Conservation (phyloP, 2,797 vertebrate genomes). For the Fratercula arctica region DNA sequence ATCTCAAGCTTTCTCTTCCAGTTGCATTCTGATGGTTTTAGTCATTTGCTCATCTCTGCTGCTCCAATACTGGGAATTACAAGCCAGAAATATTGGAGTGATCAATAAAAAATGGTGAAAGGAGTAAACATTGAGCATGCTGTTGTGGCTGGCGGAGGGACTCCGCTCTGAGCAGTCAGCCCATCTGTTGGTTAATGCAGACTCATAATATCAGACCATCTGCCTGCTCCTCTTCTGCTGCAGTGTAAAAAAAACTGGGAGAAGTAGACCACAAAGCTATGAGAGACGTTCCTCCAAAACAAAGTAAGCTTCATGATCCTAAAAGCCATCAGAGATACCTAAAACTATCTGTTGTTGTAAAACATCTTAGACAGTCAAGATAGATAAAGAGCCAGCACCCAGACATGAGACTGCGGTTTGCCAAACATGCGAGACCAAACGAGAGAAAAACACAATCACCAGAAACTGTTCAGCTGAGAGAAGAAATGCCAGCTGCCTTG, state of each 20-base stretch:
- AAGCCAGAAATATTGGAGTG: slow-evolving; percentile 13
- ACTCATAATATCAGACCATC: slow-evolving; percentile 33
- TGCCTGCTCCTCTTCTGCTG: slow-evolving; percentile 28
- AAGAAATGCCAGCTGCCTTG: not conserved
- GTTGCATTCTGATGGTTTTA: not conserved
- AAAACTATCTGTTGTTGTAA: not conserved
- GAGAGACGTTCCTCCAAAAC: not conserved
- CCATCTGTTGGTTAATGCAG: slow-evolving; percentile 16
- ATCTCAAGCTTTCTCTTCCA: not conserved
- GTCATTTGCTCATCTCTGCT: not conserved
- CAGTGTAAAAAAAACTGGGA: not conserved
- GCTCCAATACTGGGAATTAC: not conserved
- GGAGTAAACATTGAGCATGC: slow-evolving; percentile 13
- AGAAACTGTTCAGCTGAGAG: not conserved
- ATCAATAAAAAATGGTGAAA: slow-evolving; percentile 13
- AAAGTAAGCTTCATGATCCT: not conserved
- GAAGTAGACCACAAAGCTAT: not conserved
- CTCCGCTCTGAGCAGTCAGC: slow-evolving; percentile 36
- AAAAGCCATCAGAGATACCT: not conserved
- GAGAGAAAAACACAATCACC: not conserved
- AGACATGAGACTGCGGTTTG: not conserved
- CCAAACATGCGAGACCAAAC: not conserved
- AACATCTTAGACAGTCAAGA: not conserved
- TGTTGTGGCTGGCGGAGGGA: slow-evolving; percentile 46
- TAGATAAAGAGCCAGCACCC: not conserved